Percentiles rank a stretch among this genome's conserved stretches.
phyloP scores from a whole-genome alignment of 2,888 invertebrate species.

The Anticlea derivata region DNA sequence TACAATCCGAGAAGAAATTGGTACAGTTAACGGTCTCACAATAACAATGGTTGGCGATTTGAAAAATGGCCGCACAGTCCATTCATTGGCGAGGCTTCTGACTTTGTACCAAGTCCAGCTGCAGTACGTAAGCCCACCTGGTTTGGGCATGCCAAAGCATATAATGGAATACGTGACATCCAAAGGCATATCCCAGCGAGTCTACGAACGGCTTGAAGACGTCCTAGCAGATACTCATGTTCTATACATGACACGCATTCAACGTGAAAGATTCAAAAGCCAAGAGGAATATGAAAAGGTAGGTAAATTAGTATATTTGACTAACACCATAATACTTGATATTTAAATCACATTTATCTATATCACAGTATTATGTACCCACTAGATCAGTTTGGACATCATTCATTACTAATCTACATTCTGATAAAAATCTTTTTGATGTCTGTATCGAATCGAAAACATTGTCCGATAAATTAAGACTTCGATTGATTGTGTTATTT shows the following conservation, averaged over 20 bases:
- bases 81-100: constrained; percentile 96
- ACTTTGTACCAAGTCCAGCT: constrained; percentile 97
- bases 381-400: too few relatives aligned
- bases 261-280: constrained; percentile 94
- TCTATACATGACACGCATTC: constrained; percentile 98
- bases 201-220: constrained; percentile 89
- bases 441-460: constrained; percentile 2
- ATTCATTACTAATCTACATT: background rate
- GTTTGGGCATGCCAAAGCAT: constrained; percentile 95
- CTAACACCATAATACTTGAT: too few relatives aligned
- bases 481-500: background rate
- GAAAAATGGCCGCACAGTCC: constrained; percentile 98
- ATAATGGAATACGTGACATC: constrained; percentile 91
- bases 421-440: constrained; percentile 2
- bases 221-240: constrained; percentile 97
- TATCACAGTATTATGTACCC: too few relatives aligned
- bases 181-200: constrained; percentile 91
- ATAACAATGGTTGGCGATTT: constrained; percentile 99
- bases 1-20: constrained; percentile 99
- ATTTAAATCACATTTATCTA: too few relatives aligned
- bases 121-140: constrained; percentile 94
- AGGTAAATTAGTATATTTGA: background rate
- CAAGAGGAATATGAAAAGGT: constrained; percentile 94
- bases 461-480: background rate
- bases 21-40: constrained; percentile 98